Evolutionary conservation across 1,140 invertebrate species (phyloP).

Genomic region (Thrips palmi): DNA sequence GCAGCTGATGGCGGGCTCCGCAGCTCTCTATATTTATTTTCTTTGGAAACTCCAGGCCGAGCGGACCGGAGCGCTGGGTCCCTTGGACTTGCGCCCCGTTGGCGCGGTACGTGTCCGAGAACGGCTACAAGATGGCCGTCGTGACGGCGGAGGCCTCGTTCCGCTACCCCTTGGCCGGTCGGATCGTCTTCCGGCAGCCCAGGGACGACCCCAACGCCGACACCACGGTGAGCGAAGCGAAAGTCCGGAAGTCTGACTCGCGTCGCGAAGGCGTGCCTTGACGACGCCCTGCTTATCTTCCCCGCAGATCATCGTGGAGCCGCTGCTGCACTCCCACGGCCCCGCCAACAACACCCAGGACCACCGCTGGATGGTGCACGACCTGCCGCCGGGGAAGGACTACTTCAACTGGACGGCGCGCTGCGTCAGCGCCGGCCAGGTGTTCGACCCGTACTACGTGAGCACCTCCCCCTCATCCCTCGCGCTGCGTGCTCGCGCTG

Average conservation of each 20-base stretch:
- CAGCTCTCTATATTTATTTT: background rate
- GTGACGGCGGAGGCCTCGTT: slow-evolving; percentile 52
- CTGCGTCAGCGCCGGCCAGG: slow-evolving; percentile 58
- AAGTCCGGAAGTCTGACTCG: slow-evolving; percentile 47
- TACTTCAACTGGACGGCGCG: slow-evolving; percentile 79
- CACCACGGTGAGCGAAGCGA: too few species aligned
- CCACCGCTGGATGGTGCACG: slow-evolving; percentile 38
- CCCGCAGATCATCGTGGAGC: slow-evolving; percentile 29
- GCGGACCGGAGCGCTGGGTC: background rate
- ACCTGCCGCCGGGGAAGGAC: slow-evolving; percentile 48
- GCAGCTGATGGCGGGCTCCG: background rate
- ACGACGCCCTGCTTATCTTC: too few species aligned
- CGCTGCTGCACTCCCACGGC: slow-evolving; percentile 71
- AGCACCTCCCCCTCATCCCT: slow-evolving; percentile 15
- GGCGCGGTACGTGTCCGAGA: slow-evolving; percentile 32
- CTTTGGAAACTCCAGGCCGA: background rate
- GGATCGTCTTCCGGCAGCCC: slow-evolving; percentile 68
- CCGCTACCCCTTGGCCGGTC: slow-evolving; percentile 61
- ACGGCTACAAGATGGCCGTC: slow-evolving; percentile 48
- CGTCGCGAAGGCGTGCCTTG: too few species aligned
- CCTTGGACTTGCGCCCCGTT: slow-evolving; percentile 50
- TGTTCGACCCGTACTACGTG: slow-evolving; percentile 68
- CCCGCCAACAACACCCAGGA: slow-evolving; percentile 56
- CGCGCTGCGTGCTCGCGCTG: too few species aligned
- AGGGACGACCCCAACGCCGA: slow-evolving; percentile 59